Percentiles rank a stretch among this genome's conserved stretches.
These are phyloP conservation scores for Temnothorax unifasciatus DNA, from an alignment of 2,888 invertebrate genomes.

Conservation along the genomic window DNA sequence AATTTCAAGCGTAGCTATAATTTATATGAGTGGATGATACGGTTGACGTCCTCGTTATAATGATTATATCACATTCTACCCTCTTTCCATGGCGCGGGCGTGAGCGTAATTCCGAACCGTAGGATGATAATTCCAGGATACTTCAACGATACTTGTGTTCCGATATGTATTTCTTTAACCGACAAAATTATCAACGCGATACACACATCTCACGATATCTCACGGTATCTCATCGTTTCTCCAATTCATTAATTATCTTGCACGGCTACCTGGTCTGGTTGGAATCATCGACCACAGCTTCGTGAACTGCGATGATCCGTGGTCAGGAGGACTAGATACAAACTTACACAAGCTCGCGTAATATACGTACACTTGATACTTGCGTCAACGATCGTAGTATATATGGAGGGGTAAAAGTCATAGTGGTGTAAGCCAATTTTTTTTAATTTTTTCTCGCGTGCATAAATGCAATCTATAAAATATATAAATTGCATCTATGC, in stretches of 20 bases:
- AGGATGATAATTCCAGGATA: slow-evolving; percentile 71
- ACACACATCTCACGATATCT: neutral
- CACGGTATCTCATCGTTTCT: slow-evolving; percentile 32
- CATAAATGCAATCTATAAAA: too few relatives aligned
- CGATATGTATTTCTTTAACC: neutral
- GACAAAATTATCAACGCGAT: slow-evolving; percentile 35
- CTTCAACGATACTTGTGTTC: slow-evolving; percentile 57
- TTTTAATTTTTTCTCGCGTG: too few relatives aligned
- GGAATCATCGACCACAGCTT: slow-evolving; percentile 64
- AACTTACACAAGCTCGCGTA: neutral
- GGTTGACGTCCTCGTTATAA: neutral
- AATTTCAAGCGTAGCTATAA: too few relatives aligned
- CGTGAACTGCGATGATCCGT: slow-evolving; percentile 53
- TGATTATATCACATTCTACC: slow-evolving; percentile 31
- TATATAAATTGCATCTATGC: too few relatives aligned
- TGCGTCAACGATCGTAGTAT: neutral
- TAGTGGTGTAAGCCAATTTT: too few relatives aligned
- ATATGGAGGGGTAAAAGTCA: too few relatives aligned
- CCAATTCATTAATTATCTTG: slow-evolving; percentile 74
- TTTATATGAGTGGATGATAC: neutral
- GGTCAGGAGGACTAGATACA: slow-evolving; percentile 24
- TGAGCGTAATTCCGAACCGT: slow-evolving; percentile 70
- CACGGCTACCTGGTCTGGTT: slow-evolving; percentile 51
- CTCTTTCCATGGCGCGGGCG: slow-evolving; percentile 38
- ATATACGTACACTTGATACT: slow-evolving; percentile 2